These are phyloP conservation scores for Danionella cerebrum DNA, from an alignment of 2,113 vertebrate genomes.

Conservation along the genomic window DNA sequence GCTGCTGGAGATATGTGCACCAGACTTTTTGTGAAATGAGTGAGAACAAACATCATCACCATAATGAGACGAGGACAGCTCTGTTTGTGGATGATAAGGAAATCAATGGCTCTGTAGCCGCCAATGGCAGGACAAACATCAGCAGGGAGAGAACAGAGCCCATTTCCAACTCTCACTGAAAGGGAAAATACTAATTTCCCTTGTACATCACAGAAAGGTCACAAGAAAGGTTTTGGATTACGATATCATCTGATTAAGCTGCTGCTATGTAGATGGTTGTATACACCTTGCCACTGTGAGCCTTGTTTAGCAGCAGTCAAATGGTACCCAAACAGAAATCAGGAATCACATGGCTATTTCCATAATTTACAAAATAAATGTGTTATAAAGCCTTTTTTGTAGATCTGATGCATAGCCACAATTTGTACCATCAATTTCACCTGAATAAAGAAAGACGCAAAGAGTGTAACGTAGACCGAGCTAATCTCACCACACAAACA, in stretches of 20 bases:
- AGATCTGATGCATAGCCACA: too few relatives aligned
- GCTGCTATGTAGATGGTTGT: neutral
- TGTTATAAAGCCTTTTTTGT: too few relatives aligned
- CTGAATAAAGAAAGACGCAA: too few relatives aligned
- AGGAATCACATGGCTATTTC: too few relatives aligned
- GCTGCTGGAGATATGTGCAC: neutral
- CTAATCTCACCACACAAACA: too few relatives aligned
- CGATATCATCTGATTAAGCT: neutral
- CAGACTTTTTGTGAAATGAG: constrained; percentile 7
- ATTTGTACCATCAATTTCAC: too few relatives aligned
- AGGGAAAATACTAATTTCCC: neutral
- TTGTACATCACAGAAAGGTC: neutral
- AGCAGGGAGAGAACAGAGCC: neutral
- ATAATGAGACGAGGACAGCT: constrained; percentile 14
- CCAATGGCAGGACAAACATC: neutral
- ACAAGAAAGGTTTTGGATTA: neutral
- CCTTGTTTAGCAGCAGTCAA: neutral
- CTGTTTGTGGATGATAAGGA: constrained; percentile 11
- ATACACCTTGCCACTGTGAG: neutral
- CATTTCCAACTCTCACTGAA: neutral
- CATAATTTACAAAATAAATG: too few relatives aligned
- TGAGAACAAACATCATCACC: neutral
- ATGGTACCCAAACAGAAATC: too few relatives aligned
- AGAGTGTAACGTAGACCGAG: too few relatives aligned
- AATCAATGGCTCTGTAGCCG: neutral